Evolutionary conservation across 2,113 vertebrate genomes (phyloP).

Genomic region (Sander vitreus): DNA sequence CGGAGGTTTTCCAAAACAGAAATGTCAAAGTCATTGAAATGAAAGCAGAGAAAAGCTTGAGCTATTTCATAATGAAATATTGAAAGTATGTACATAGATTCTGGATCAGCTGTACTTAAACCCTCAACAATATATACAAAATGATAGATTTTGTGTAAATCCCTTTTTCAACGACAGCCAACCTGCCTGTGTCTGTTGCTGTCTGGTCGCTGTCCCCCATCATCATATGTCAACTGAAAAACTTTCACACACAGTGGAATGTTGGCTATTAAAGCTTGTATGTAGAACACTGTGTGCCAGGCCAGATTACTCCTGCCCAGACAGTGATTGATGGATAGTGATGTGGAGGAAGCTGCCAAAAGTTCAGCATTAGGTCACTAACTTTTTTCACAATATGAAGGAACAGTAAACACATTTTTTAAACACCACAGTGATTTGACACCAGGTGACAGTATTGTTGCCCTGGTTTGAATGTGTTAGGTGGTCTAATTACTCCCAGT

Average conservation of each 20-base stretch:
- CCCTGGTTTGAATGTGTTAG: not conserved
- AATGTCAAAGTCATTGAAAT: no score
- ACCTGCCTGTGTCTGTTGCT: not conserved
- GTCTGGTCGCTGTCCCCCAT: not conserved
- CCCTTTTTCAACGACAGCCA: no score
- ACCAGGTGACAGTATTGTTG: not conserved
- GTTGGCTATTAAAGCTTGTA: not conserved
- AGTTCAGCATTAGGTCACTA: not conserved
- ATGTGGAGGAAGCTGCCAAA: not conserved
- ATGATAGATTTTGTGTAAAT: not conserved
- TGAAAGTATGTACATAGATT: not conserved
- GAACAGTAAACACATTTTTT: slow-evolving; percentile 31
- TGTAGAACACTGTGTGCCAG: slow-evolving; percentile 32
- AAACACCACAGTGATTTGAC: not conserved
- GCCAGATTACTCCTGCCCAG: slow-evolving; percentile 30
- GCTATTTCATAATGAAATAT: no score
- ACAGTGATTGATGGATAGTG: not conserved
- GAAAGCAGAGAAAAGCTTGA: slow-evolving; percentile 8
- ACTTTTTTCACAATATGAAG: not conserved
- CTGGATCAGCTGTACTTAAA: not conserved
- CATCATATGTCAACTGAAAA: not conserved
- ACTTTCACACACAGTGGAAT: not conserved
- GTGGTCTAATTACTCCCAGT: not conserved
- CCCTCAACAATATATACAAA: not conserved
- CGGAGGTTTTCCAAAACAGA: not conserved